Conservation (phyloP, 2,797 vertebrate species). For the Urophycis tenuis region DNA sequence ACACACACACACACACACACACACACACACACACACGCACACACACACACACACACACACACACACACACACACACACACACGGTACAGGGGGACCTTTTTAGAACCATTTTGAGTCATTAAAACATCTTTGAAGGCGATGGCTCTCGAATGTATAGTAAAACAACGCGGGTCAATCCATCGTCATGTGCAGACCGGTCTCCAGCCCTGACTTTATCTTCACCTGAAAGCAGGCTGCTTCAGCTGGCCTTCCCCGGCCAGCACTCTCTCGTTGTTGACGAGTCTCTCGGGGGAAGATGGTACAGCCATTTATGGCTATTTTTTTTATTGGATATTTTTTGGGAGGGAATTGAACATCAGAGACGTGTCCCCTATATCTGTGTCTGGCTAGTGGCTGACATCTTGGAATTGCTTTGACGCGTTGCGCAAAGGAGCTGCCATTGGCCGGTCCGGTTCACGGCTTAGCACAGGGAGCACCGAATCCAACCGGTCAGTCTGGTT, state of each 20-base stretch:
- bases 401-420: too few relatives aligned
- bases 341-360: background rate
- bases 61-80: constrained; percentile 10
- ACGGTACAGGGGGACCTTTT: constrained; percentile 16
- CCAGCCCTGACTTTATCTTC: background rate
- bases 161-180: background rate
- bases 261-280: background rate
- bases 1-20: too few relatives aligned
- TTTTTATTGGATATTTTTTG: background rate
- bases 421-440: too few relatives aligned
- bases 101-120: background rate
- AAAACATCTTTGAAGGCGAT: background rate
- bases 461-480: too few relatives aligned
- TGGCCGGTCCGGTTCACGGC: too few relatives aligned
- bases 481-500: too few relatives aligned
- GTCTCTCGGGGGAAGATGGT: background rate
- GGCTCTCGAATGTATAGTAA: background rate
- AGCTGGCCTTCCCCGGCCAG: background rate
- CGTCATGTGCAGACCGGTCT: background rate
- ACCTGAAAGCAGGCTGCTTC: background rate
- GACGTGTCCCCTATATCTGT: background rate
- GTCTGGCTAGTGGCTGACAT: too few relatives aligned
- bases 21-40: too few relatives aligned
- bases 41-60: too few relatives aligned
- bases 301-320: background rate